Evolutionary conservation across 2,797 vertebrate genomes (phyloP), one percentile per base, ranked within the genome.

Genomic region (Scomberomorus guttatus): DNA sequence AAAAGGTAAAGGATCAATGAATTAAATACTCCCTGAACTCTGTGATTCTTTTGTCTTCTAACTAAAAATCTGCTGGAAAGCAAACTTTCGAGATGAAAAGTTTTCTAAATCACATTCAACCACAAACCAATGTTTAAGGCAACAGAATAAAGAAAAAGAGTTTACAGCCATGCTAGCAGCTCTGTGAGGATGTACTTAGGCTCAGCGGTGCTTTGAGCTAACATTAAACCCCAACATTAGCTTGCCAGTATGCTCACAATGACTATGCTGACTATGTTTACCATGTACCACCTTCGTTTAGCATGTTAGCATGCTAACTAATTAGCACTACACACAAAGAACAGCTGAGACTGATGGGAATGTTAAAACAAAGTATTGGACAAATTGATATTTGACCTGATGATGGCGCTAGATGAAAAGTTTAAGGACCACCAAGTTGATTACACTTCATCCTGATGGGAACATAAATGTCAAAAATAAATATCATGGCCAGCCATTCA

Each of bases 1-100:
- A 94, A 93, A 93, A 93, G 93, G 91, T 93, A 93, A 94, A 94
- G 91, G 91, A 94, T 93, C 93, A 94, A 94, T 92, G 87, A 94
- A 94, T 95, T 95, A 93, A 95, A 93, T 93, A 94, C 92, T 95
- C 91, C 93, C 85, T 81, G 92, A 93, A 89, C 85, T 89, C 88
- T 94, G 92, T 90, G 79, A 85, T 89, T 93, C 69, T 85, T 94
- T 92, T 87, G 83, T 89, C 68, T 74, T 84, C 52, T 59, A 63
- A 63, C 46, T 82, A 2, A 44, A 39, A 57, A 34, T 74, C 15
- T 65, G 39, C 59, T 75, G 17, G n/a, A 18, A 32, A 42, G 22
- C 25, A 51, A 71, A 37, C 8, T 15, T 24, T 3, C 0, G 18
- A 14, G 5, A 59, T 32, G 25, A 42, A 17, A 34, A 5, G 18